phyloP scores from a whole-genome alignment of 1,140 invertebrate genomes.

The Cylas formicarius region DNA sequence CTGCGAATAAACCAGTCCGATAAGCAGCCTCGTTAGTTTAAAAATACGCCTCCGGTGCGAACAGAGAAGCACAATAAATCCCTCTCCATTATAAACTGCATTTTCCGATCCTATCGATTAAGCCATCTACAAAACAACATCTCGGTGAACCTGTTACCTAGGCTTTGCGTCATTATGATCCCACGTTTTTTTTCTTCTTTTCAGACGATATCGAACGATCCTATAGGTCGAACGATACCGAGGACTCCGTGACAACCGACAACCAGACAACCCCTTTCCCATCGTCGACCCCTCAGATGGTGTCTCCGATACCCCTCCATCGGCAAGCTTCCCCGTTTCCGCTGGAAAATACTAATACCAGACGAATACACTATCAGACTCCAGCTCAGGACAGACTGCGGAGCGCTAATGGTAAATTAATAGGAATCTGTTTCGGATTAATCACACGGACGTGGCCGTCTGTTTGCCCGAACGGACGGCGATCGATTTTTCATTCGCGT shows the following conservation, averaged over 20 bases:
- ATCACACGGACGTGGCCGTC: no score
- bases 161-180: not conserved
- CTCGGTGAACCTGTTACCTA: not conserved
- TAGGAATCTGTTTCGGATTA: no score
- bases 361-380: constrained; percentile 47
- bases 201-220: constrained; percentile 51
- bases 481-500: no score
- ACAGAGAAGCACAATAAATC: no score
- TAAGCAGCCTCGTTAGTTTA: no score
- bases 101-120: no score
- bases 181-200: constrained; percentile 12
- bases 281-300: constrained; percentile 44
- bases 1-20: no score
- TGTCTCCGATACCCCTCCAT: constrained; percentile 46
- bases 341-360: constrained; percentile 55
- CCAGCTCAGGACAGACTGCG: constrained; percentile 45
- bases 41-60: no score
- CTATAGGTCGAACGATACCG: constrained; percentile 54
- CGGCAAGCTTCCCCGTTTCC: constrained; percentile 61
- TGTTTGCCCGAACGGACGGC: no score
- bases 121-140: no score
- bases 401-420: constrained; percentile 35
- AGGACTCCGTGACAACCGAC: constrained; percentile 47
- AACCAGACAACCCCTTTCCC: constrained; percentile 45
- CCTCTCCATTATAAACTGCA: no score